Base-by-base conservation (phyloP, 2,113 vertebrate genomes). In the Sardina pilchardus region DNA sequence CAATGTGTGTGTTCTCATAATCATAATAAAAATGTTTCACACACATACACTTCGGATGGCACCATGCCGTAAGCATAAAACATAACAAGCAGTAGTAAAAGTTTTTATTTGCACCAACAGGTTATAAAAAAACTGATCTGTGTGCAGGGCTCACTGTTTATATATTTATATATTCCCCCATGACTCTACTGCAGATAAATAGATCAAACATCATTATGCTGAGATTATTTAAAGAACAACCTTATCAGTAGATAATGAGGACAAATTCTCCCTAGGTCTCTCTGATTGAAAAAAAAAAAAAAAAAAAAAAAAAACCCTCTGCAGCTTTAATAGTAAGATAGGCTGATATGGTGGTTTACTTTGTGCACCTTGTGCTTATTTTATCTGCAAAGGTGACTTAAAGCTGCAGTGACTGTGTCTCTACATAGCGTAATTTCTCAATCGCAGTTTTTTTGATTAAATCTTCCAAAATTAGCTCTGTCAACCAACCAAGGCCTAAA, bases 171-270 rank as follows among this genome's bases (percentile, higher is more conserved):
- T 5, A 21, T 6, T 19, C 19, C 2, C 6, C 56, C 21, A 5
- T 24, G 21, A 7, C 24, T 19, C 21, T 0, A 63, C 1, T n/a
- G 56, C 56, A 71, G 30, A 71, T 30, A 71, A 26, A 71, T 71
- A 71, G 63, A 71, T 71, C 63, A 71, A 71, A 71, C 26, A 71
- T 30, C 63, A 71, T 71, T 71, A 71, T 26, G 24, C 26, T n/a
- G 26, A 71, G 63, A 26, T 71, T 71, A 71, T 71, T 71, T 30
- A 71, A 71, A 63, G 59, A 63, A 26, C 59, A 24, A 9, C 24
- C 21, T 63, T 63, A 63, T 63, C 59, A 63, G 6, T 71, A 71
- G 24, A 71, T 30, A 71, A 63, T 63, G 53, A 56, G 53, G 14
- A 63, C 56, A 63, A 63, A 63, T 71, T 26, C 63, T 26, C 63